These are phyloP conservation scores for Coregonus clupeaformis DNA, from an alignment of 2,113 vertebrate genomes.

Conservation along the genomic window DNA sequence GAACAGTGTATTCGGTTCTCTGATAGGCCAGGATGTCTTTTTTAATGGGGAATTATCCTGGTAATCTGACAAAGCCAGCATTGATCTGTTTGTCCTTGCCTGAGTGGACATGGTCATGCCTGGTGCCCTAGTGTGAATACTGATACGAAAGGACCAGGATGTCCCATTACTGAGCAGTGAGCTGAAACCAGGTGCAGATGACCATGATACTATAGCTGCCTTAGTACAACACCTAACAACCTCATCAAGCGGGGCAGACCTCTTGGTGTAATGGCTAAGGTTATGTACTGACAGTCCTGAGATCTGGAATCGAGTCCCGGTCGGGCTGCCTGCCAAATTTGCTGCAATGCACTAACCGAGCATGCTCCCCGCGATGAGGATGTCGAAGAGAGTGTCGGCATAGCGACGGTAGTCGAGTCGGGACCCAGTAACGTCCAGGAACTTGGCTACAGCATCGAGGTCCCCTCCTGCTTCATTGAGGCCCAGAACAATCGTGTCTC, in stretches of 20 bases:
- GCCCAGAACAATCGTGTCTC: slow-evolving; percentile 88
- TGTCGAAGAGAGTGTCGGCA: slow-evolving; percentile 92
- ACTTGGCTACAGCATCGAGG: slow-evolving; percentile 89
- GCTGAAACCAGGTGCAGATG: no score
- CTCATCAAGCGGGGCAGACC: neutral
- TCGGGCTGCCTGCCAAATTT: neutral
- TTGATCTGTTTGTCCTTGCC: slow-evolving; percentile 34
- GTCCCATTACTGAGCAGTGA: neutral
- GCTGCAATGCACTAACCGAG: slow-evolving; percentile 73
- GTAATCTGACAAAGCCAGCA: slow-evolving; percentile 30
- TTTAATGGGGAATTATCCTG: slow-evolving; percentile 23
- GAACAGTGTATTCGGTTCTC: neutral
- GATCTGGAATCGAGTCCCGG: neutral
- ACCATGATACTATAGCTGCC: no score
- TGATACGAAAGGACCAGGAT: neutral
- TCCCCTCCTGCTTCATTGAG: slow-evolving; percentile 89
- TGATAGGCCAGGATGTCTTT: neutral
- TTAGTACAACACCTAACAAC: neutral
- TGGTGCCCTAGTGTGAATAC: neutral
- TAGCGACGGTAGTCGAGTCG: slow-evolving; percentile 91
- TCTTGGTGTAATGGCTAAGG: no score
- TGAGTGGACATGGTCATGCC: slow-evolving; percentile 25
- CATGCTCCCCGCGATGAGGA: slow-evolving; percentile 94
- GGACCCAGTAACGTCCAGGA: slow-evolving; percentile 86
- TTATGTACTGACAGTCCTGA: neutral